A percentile compares a stretch with the other conserved stretches of the same genome.
Evolutionary conservation across 2,888 invertebrate species (phyloP).

Genomic region (Melinopterus prodromus): DNA sequence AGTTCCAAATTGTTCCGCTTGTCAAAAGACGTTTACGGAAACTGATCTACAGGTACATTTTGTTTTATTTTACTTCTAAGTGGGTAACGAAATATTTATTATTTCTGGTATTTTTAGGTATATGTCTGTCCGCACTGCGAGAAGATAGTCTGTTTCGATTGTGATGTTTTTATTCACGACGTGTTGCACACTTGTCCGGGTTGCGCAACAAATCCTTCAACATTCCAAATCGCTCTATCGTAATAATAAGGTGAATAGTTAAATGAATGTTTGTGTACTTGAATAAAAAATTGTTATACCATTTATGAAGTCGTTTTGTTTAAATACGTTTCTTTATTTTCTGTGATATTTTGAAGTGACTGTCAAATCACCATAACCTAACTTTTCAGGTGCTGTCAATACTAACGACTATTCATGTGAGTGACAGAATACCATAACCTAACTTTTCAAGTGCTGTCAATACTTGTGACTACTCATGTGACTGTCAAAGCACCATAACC

Average conservation of each 20-base stretch:
- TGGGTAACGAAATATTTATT: neutral
- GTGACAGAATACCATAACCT: no score
- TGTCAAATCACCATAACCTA: neutral
- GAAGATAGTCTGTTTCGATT: constrained; percentile 90
- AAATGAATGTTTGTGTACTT: neutral
- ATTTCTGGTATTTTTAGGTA: constrained; percentile 64
- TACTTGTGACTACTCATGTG: no score
- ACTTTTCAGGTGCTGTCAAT: neutral
- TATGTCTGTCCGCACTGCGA: constrained; percentile 84
- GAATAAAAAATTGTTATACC: neutral
- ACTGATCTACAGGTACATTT: constrained; percentile 74
- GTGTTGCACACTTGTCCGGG: constrained; percentile 96
- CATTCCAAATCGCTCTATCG: constrained; percentile 55
- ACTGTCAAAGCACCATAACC: no score
- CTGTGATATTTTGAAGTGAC: no score
- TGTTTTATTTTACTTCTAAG: constrained; percentile 23
- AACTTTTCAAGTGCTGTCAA: no score
- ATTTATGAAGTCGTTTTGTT: neutral
- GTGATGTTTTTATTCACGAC: constrained; percentile 94
- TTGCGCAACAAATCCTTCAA: constrained; percentile 78
- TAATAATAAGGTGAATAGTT: neutral
- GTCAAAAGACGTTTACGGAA: constrained; percentile 72
- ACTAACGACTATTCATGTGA: no score
- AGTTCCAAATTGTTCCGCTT: constrained; percentile 73
- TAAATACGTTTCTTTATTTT: no score